phyloP scores from a whole-genome alignment of 2,797 vertebrate species.

The Karalla daura region DNA sequence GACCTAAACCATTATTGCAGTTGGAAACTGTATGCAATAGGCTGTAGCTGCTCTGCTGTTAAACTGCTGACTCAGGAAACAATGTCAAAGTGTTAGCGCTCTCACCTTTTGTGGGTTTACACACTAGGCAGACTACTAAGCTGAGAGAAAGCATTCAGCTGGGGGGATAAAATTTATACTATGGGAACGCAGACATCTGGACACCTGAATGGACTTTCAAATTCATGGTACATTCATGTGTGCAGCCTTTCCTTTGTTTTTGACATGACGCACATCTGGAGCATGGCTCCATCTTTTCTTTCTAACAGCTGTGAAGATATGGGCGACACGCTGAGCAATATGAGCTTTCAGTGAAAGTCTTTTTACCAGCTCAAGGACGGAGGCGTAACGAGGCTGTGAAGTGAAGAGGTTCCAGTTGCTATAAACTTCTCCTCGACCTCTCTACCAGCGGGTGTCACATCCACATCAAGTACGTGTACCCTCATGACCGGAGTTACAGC shows the following conservation, averaged over 20 bases:
- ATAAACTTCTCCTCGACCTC: neutral
- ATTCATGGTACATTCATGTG: neutral
- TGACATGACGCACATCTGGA: slow-evolving; percentile 1
- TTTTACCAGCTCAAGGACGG: neutral
- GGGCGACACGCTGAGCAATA: neutral
- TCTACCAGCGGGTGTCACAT: slow-evolving; percentile 25
- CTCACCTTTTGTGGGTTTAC: too few relatives aligned
- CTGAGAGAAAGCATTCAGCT: too few relatives aligned
- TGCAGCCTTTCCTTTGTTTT: neutral
- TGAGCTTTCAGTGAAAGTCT: slow-evolving; percentile 2
- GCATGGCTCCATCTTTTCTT: neutral
- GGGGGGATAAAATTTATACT: too few relatives aligned
- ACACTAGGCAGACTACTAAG: too few relatives aligned
- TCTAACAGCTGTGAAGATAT: slow-evolving; percentile 5
- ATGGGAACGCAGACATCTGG: neutral
- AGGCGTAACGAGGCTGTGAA: neutral
- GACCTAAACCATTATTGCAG: too few relatives aligned
- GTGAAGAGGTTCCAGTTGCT: neutral
- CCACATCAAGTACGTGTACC: slow-evolving; percentile 35
- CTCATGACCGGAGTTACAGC: too few relatives aligned
- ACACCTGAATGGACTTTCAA: neutral
- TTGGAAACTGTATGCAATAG: too few relatives aligned
- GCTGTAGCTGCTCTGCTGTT: too few relatives aligned
- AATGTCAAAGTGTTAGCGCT: too few relatives aligned
- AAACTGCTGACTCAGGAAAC: too few relatives aligned